phyloP scores from a whole-genome alignment of 2,797 vertebrate species.

The Linurgus olivaceus region DNA sequence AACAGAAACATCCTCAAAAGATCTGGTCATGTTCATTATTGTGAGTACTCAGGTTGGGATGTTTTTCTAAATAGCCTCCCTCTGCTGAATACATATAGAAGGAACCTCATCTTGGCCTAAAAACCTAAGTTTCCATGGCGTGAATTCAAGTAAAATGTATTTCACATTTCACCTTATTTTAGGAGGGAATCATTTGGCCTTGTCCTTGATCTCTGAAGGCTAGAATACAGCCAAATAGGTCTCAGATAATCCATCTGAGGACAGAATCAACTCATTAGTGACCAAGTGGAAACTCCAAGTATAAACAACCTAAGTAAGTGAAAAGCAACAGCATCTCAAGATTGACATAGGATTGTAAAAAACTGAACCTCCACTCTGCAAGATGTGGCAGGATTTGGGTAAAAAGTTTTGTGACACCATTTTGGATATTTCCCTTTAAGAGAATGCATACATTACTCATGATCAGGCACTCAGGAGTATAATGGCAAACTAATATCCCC shows the following conservation, averaged over 20 bases:
- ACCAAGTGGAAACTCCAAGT: background rate
- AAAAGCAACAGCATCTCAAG: background rate
- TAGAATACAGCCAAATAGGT: background rate
- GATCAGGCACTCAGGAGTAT: background rate
- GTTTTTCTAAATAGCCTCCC: background rate
- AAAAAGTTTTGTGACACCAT: background rate
- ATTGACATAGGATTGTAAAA: background rate
- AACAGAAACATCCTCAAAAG: background rate
- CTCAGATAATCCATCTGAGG: background rate
- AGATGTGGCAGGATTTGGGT: background rate
- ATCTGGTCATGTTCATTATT: accelerated
- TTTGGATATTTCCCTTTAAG: background rate
- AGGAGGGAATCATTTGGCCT: background rate
- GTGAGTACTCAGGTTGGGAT: accelerated
- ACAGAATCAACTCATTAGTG: background rate
- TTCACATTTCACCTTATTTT: background rate
- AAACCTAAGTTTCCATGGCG: background rate
- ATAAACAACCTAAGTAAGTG: background rate
- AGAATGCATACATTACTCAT: background rate
- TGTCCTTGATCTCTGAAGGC: background rate
- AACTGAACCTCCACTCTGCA: background rate
- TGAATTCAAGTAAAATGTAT: background rate
- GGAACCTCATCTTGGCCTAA: background rate
- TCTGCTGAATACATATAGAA: background rate
- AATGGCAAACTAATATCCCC: background rate